phyloP scores from a whole-genome alignment of 2,113 vertebrate species.

The Entomyzon cyanotis region DNA sequence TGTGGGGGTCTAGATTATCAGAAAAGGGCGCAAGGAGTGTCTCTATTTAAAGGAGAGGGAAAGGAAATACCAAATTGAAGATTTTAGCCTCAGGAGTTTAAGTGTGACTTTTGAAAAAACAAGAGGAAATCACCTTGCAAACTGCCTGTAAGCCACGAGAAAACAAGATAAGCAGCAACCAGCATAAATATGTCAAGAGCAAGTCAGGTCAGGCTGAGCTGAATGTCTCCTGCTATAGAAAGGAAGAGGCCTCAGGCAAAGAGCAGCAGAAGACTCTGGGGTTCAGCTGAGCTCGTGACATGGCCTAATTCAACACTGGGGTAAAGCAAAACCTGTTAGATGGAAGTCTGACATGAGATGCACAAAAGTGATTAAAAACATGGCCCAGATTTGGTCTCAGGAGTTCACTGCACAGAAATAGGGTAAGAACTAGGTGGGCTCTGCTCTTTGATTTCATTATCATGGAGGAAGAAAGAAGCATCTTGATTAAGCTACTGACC shows the following conservation, averaged over 20 bases:
- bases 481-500: not conserved
- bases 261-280: not conserved
- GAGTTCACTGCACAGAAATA: not conserved
- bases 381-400: not conserved
- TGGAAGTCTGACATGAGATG: not conserved
- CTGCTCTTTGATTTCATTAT: not conserved
- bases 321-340: not conserved
- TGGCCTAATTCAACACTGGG: not conserved
- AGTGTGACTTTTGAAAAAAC: not conserved
- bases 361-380: not conserved
- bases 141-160: not conserved
- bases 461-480: not conserved
- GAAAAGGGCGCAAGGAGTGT: not conserved
- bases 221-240: not conserved
- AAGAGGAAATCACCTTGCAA: not conserved
- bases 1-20: not conserved
- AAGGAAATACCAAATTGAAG: not conserved
- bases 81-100: not conserved
- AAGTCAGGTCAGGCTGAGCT: not conserved
- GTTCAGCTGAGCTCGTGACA: not conserved
- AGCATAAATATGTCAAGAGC: not conserved
- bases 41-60: not conserved
- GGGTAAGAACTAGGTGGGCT: not conserved
- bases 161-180: not conserved
- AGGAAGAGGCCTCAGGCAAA: not conserved